Percentiles rank a stretch among this genome's conserved stretches.
phyloP scores from a whole-genome alignment of 2,888 invertebrate genomes.

The Hirtodrosophila confusa region DNA sequence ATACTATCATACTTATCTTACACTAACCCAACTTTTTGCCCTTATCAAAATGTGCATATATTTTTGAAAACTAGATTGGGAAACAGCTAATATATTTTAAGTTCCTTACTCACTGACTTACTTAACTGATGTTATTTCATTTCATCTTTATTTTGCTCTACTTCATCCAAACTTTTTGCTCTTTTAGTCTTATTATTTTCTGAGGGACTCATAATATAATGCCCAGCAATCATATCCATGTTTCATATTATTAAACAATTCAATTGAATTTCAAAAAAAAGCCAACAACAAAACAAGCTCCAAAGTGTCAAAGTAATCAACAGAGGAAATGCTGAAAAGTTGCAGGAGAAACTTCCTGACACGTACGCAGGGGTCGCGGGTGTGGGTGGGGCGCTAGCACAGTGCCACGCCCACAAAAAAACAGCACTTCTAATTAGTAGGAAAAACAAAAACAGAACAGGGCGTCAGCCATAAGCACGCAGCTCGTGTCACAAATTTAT shows the following conservation, averaged over 20 bases:
- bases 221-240: constrained; percentile 64
- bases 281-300: constrained; percentile 28
- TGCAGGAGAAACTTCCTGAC: constrained; percentile 63
- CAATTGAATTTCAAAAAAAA: constrained; percentile 59
- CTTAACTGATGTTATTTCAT: constrained; percentile 5
- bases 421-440: constrained; percentile 71
- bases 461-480: constrained; percentile 7
- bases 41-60: no score
- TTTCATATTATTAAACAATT: constrained; percentile 65
- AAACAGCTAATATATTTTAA: no score
- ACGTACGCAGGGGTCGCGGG: constrained; percentile 50
- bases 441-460: constrained; percentile 26
- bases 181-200: neutral
- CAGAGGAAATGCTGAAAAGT: constrained; percentile 52
- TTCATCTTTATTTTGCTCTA: neutral
- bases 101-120: no score
- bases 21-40: no score
- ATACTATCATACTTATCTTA: no score
- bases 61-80: no score
- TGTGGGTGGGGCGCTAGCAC: constrained; percentile 3
- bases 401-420: constrained; percentile 40
- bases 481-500: constrained; percentile 67
- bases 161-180: neutral
- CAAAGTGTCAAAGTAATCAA: constrained; percentile 79
- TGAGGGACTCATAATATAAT: constrained; percentile 22